Percentiles rank a stretch among this genome's conserved stretches.
Conservation (phyloP, 2,113 vertebrate genomes). For the Siphamia tubifer region DNA sequence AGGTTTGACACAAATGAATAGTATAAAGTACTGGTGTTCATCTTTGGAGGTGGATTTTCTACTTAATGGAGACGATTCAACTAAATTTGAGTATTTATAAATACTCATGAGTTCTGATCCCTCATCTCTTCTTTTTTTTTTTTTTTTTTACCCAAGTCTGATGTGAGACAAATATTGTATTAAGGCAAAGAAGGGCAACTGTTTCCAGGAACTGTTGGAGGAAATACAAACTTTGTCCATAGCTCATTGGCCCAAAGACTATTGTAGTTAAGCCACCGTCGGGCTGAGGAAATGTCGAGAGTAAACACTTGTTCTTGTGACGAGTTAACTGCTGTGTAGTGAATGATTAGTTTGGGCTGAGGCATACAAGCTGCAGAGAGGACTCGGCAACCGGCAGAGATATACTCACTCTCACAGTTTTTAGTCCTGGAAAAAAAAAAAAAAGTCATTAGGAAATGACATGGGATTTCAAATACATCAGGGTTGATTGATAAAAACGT, state of each 20-base stretch:
- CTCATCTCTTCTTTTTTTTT: conserved; percentile 33
- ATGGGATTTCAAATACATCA: too few relatives aligned
- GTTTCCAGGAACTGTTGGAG: neutral
- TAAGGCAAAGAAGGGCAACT: neutral
- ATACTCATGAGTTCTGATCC: too few relatives aligned
- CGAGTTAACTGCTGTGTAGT: conserved; percentile 82
- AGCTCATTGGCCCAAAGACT: conserved; percentile 88
- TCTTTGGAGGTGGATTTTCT: conserved; percentile 1
- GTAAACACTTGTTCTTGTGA: conserved; percentile 87
- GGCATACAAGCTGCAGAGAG: conserved; percentile 83
- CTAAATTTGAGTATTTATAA: neutral
- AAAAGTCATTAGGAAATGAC: neutral
- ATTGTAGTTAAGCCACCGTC: conserved; percentile 88
- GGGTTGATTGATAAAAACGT: too few relatives aligned
- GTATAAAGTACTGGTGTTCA: neutral
- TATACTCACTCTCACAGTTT: conserved; percentile 78
- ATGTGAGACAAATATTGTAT: neutral
- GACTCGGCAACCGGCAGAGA: conserved; percentile 82
- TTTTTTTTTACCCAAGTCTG: neutral
- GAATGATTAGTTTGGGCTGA: conserved; percentile 87
- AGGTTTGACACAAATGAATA: neutral
- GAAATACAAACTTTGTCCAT: conserved; percentile 66
- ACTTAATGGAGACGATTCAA: neutral
- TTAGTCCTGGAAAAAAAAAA: conserved; percentile 49
- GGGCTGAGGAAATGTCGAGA: conserved; percentile 81